Evolutionary conservation across 2,113 vertebrate species (phyloP).

Genomic region (Regulus satrapa): DNA sequence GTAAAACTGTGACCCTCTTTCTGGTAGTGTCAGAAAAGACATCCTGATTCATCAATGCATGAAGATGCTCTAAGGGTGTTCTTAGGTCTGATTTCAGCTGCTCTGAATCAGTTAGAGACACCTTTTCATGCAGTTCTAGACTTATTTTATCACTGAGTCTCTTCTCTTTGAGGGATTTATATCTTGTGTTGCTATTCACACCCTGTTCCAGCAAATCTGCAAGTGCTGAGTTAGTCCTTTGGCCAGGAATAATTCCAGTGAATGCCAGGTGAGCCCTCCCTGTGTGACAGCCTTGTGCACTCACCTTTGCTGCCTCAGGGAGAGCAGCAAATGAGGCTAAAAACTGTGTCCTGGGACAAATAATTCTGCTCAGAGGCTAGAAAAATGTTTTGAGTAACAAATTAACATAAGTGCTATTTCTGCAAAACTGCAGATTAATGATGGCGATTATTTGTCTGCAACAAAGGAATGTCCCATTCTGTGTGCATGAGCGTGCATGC

Average conservation of each 20-base stretch:
- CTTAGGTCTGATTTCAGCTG: not conserved
- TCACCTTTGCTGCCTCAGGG: not conserved
- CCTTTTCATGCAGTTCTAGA: not conserved
- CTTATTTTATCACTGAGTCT: not conserved
- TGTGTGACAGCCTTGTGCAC: not conserved
- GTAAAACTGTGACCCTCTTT: not conserved
- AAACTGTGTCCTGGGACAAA: not conserved
- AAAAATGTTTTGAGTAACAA: not conserved
- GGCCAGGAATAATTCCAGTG: not conserved
- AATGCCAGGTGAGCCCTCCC: not conserved
- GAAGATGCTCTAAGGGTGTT: not conserved
- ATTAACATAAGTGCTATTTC: not conserved
- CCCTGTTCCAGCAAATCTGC: not conserved
- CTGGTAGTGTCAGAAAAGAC: not conserved
- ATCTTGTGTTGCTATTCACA: not conserved
- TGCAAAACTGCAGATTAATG: not conserved
- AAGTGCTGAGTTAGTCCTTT: not conserved
- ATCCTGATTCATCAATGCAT: not conserved
- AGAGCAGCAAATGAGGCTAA: not conserved
- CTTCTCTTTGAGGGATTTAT: not conserved
- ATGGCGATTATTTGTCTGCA: not conserved
- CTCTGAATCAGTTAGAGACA: not conserved
- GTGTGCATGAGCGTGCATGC: too few relatives aligned
- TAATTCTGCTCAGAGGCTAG: not conserved
- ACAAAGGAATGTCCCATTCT: not conserved